Evolutionary conservation across 2,797 vertebrate genomes (phyloP).

Genomic region (Cichlasoma orientale): DNA sequence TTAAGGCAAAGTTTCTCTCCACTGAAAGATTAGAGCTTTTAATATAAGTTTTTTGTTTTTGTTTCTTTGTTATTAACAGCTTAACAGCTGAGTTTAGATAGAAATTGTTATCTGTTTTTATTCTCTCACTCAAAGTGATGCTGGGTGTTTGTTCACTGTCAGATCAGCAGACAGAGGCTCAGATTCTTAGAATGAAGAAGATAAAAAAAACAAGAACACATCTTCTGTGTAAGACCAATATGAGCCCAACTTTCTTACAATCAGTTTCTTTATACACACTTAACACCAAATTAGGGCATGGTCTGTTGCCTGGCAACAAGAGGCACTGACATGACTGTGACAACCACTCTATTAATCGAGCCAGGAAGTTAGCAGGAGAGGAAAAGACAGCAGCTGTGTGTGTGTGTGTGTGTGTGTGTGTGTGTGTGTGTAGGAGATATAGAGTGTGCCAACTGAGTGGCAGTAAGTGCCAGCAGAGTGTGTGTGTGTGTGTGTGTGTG

Average conservation of each 20-base stretch:
- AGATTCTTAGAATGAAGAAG: neutral
- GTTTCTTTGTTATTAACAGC: no score
- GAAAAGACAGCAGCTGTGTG: slow-evolving; percentile 65
- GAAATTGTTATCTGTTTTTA: neutral
- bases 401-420: slow-evolving; percentile 30
- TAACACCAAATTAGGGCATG: slow-evolving; percentile 52
- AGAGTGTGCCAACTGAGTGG: slow-evolving; percentile 30
- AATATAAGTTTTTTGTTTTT: neutral
- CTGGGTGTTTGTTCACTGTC: neutral
- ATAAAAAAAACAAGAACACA: slow-evolving; percentile 26
- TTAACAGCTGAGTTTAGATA: neutral
- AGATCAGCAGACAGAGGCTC: neutral
- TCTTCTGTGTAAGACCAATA: slow-evolving; percentile 14
- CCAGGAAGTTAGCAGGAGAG: slow-evolving; percentile 75
- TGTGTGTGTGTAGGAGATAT: neutral
- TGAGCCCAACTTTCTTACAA: slow-evolving; percentile 29
- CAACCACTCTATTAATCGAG: slow-evolving; percentile 69
- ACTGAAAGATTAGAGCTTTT: no score
- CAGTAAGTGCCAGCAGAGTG: slow-evolving; percentile 54
- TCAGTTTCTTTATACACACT: slow-evolving; percentile 36
- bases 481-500: slow-evolving; percentile 44
- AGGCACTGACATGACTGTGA: slow-evolving; percentile 49
- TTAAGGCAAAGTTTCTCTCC: no score
- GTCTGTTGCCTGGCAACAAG: slow-evolving; percentile 75
- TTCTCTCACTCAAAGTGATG: neutral